phyloP scores from a whole-genome alignment of 2,888 invertebrate genomes.

The Halictus ligatus region DNA sequence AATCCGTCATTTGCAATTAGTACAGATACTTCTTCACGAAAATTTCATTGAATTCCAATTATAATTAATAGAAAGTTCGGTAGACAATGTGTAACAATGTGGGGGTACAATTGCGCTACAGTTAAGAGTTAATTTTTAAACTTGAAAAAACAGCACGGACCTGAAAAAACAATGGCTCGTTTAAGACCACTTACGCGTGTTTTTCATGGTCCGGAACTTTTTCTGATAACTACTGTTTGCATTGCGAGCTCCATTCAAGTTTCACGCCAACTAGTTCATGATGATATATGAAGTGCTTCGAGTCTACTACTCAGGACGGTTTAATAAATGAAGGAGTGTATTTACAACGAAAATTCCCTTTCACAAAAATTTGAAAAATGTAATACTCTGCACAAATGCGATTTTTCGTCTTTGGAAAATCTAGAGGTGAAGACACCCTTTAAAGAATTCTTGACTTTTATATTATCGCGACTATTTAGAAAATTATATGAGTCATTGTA shows the following conservation, averaged over 20 bases:
- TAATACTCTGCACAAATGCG: not conserved
- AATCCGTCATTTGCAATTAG: not conserved
- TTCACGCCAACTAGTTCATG: not conserved
- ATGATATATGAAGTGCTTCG: not conserved
- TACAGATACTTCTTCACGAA: not conserved
- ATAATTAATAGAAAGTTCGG: not conserved
- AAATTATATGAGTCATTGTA: not conserved
- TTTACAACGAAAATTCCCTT: not conserved
- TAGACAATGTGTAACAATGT: not conserved
- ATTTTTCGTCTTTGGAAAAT: not conserved
- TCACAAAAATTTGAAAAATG: not conserved
- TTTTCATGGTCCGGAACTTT: not conserved
- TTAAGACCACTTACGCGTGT: not conserved
- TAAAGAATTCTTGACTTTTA: not conserved
- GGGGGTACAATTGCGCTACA: not conserved
- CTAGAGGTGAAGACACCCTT: not conserved
- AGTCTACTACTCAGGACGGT: not conserved
- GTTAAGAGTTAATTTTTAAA: not conserved
- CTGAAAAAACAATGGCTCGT: not conserved
- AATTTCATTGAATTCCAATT: not conserved
- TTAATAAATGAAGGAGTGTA: not conserved
- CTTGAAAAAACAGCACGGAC: not conserved
- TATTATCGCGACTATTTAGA: not conserved
- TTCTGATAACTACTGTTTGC: conserved; percentile 1
- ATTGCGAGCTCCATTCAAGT: not conserved